A percentile compares a stretch with the other conserved stretches of the same genome.
These are phyloP conservation scores for Caradrina clavipalpis DNA, from an alignment of 2,888 invertebrate species.

Conservation along the genomic window DNA sequence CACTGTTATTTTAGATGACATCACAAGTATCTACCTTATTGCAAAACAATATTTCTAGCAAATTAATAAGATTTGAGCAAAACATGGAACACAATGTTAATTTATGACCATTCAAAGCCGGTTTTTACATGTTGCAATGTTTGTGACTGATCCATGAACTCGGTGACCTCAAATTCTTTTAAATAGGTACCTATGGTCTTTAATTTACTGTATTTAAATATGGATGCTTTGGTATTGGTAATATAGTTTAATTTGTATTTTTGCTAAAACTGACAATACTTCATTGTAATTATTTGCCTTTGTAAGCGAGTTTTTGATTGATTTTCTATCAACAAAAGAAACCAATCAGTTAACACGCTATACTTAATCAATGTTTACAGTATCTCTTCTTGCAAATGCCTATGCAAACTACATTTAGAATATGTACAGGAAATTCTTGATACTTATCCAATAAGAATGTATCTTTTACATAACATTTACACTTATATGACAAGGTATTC, in stretches of 20 bases:
- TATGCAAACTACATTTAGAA: not conserved
- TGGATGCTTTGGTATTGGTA: not conserved
- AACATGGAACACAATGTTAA: conserved; percentile 10
- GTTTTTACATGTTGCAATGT: conserved; percentile 37
- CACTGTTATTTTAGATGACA: conserved; percentile 44
- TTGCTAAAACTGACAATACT: not conserved
- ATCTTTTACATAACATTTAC: not conserved
- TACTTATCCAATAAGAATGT: conserved; percentile 19
- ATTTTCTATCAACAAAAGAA: not conserved
- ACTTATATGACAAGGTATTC: not conserved
- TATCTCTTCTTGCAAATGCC: not conserved
- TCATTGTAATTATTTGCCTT: not conserved
- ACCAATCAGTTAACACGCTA: not conserved
- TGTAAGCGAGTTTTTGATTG: not conserved
- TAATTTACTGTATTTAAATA: not conserved
- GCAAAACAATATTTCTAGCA: conserved; percentile 12
- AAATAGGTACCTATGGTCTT: not conserved
- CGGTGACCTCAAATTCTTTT: conserved; percentile 37
- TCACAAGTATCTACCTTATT: conserved; percentile 26
- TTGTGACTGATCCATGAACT: conserved; percentile 32
- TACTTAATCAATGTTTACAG: not conserved
- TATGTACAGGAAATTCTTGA: too few species aligned
- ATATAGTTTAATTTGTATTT: not conserved
- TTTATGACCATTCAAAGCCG: not conserved
- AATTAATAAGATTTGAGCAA: not conserved